These are phyloP conservation scores for Pollenia angustigena DNA, from an alignment of 2,888 invertebrate species.

Conservation along the genomic window DNA sequence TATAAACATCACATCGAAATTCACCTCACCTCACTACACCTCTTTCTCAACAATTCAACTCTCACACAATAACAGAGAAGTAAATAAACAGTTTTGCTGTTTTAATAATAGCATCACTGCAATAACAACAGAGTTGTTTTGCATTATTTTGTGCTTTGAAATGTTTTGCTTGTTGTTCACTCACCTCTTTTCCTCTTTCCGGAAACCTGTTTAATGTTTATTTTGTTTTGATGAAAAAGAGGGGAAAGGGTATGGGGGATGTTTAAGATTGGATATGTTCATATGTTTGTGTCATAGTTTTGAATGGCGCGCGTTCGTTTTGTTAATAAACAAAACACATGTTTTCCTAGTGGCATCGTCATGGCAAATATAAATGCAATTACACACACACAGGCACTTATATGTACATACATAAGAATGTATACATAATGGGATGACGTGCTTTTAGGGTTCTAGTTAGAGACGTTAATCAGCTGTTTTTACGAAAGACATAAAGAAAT, in stretches of 20 bases:
- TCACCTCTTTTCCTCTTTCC: background rate
- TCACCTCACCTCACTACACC: background rate
- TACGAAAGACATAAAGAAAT: conserved; percentile 35
- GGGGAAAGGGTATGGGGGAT: conserved; percentile 20
- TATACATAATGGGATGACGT: conserved; percentile 17
- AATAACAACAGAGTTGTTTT: conserved; percentile 59
- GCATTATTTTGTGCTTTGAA: background rate
- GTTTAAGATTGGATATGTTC: background rate
- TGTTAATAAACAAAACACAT: conserved; percentile 54
- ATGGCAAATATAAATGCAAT: background rate
- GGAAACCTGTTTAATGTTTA: conserved; percentile 17
- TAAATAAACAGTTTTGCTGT: conserved; percentile 26
- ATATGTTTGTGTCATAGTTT: conserved; percentile 19
- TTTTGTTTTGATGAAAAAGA: background rate
- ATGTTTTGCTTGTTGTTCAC: conserved; percentile 6
- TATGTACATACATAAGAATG: background rate
- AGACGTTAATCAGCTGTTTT: conserved; percentile 69
- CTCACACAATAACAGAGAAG: conserved; percentile 2
- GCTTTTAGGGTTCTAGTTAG: conserved; percentile 13
- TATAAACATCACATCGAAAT: background rate
- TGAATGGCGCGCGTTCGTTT: conserved; percentile 58
- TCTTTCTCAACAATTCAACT: background rate
- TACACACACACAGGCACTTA: background rate
- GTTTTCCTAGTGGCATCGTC: conserved; percentile 52
- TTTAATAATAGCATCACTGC: conserved; percentile 37